These are phyloP conservation scores for Tarsius wallacei DNA, from an alignment of 2,797 vertebrate species.

Conservation along the genomic window DNA sequence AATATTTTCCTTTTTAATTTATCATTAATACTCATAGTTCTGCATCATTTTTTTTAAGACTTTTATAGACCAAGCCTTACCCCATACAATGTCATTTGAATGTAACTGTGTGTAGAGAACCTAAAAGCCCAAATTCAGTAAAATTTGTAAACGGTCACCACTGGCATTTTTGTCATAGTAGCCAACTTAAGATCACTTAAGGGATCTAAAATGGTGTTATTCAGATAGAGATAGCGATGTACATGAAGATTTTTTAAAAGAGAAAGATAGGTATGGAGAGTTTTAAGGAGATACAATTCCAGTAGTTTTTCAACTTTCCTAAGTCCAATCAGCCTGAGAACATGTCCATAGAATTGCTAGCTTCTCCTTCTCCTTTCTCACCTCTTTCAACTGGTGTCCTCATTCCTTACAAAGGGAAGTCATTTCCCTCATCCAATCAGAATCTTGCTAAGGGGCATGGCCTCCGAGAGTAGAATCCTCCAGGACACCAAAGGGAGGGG, in stretches of 20 bases:
- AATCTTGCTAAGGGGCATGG: background rate
- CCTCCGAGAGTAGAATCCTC: background rate
- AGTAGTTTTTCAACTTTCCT: background rate
- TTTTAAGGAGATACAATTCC: background rate
- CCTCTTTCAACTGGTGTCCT: background rate
- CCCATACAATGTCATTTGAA: background rate
- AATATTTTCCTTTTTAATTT: background rate
- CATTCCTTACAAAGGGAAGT: background rate
- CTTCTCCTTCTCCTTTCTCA: background rate
- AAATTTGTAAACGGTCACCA: background rate
- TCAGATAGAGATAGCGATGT: background rate
- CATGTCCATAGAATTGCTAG: no score
- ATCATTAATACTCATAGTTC: background rate
- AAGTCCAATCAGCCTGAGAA: background rate
- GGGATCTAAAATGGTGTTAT: background rate
- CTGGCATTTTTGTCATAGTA: constrained; percentile 28
- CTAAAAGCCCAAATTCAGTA: constrained; percentile 37
- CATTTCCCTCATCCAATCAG: background rate
- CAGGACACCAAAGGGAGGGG: background rate
- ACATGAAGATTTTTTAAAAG: background rate
- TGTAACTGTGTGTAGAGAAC: background rate
- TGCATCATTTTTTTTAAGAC: background rate
- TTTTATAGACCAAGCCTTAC: background rate
- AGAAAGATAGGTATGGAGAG: background rate
- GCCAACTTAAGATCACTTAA: background rate